These are phyloP conservation scores for Bombus haemorrhoidalis DNA, from an alignment of 1,140 invertebrate genomes.

Conservation along the genomic window DNA sequence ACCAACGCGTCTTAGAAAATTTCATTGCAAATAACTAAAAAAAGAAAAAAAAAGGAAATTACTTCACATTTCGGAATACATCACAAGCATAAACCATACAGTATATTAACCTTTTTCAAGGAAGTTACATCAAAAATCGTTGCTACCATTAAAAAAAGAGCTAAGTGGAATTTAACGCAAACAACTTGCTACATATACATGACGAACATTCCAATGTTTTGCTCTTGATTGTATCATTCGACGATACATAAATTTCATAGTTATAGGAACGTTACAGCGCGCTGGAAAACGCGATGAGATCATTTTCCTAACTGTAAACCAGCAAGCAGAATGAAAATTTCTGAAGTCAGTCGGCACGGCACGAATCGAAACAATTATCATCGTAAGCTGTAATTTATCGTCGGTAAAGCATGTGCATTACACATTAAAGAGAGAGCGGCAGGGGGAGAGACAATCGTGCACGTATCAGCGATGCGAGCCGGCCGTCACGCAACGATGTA, in stretches of 20 bases:
- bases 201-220: background rate
- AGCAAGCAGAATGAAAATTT: background rate
- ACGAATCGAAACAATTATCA: conserved; percentile 16
- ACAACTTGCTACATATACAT: background rate
- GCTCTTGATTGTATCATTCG: background rate
- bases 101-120: background rate
- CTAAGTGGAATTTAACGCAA: background rate
- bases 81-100: background rate
- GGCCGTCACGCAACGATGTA: conserved; percentile 79
- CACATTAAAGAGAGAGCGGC: no score
- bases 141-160: background rate
- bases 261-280: background rate
- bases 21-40: no score
- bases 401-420: background rate
- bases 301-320: conserved; percentile 7
- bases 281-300: background rate
- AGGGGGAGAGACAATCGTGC: background rate
- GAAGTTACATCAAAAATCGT: background rate
- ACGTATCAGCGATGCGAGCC: conserved; percentile 55
- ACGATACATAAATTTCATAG: background rate
- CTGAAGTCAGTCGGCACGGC: background rate
- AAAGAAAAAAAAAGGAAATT: background rate
- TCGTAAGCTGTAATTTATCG: conserved; percentile 9
- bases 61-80: background rate
- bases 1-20: no score